These are phyloP conservation scores for Peromyscus nudipes DNA, from an alignment of 2,797 vertebrate genomes.

Conservation along the genomic window DNA sequence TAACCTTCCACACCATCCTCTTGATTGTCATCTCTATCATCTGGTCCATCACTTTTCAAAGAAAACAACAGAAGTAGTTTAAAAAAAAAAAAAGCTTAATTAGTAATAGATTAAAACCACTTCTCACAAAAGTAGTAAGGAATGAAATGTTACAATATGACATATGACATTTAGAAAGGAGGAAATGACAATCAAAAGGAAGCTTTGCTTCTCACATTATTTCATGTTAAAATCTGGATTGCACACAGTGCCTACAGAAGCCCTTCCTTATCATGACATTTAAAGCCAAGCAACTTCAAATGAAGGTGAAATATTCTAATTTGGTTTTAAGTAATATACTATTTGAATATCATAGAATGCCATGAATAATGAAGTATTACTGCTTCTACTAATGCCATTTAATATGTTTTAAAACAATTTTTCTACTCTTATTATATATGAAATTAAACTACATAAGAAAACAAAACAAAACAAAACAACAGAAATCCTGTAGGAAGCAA, in stretches of 20 bases:
- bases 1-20: conserved; percentile 93
- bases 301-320: conserved; percentile 66
- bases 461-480: conserved; percentile 62
- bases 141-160: conserved; percentile 77
- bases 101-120: conserved; percentile 72
- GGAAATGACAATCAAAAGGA: conserved; percentile 81
- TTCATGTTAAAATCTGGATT: conserved; percentile 83
- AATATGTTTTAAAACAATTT: conserved; percentile 66
- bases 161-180: conserved; percentile 79
- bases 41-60: conserved; percentile 92
- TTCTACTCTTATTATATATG: conserved; percentile 53
- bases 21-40: conserved; percentile 94
- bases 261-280: conserved; percentile 55
- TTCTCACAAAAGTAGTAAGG: conserved; percentile 72
- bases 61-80: conserved; percentile 71
- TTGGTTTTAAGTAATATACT: conserved; percentile 61
- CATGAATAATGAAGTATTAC: conserved; percentile 66
- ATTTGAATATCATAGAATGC: conserved; percentile 57
- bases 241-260: conserved; percentile 59
- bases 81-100: conserved; percentile 19
- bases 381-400: conserved; percentile 49
- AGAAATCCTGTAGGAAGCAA: conserved; percentile 90
- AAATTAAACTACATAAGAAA: conserved; percentile 62
- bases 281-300: conserved; percentile 66
- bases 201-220: conserved; percentile 89